Evolutionary conservation across 1,140 invertebrate species (phyloP).

Genomic region (Thaumatotibia leucotreta): DNA sequence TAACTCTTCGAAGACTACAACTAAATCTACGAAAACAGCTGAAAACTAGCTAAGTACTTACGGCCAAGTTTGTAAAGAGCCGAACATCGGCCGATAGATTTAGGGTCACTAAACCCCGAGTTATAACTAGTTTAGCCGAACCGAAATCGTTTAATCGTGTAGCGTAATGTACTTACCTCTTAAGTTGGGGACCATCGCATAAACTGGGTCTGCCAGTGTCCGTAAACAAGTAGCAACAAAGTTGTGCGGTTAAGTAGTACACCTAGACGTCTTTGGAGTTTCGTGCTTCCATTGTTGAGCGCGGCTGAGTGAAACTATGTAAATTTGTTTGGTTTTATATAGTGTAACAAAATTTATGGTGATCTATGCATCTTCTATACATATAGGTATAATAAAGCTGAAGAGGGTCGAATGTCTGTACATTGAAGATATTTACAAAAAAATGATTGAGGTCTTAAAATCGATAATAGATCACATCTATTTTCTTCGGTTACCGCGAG

Average conservation of each 20-base stretch:
- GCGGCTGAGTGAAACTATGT: constrained; percentile 23
- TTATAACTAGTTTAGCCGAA: constrained; percentile 11
- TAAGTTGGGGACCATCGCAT: constrained; percentile 39
- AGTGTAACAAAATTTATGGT: no score
- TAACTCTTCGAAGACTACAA: background rate
- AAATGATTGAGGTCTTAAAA: no score
- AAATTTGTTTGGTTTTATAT: background rate
- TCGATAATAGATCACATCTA: no score
- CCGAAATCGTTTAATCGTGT: constrained; percentile 28
- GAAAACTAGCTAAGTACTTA: constrained; percentile 9
- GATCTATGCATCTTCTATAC: no score
- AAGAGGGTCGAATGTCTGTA: no score
- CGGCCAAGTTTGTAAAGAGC: background rate
- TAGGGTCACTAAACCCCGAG: constrained; percentile 8
- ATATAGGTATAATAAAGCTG: no score
- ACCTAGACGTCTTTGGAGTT: constrained; percentile 35
- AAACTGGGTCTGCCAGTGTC: constrained; percentile 40
- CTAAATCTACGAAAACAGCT: constrained; percentile 16
- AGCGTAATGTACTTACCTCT: constrained; percentile 25
- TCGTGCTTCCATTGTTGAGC: constrained; percentile 37
- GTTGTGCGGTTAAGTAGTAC: constrained; percentile 42
- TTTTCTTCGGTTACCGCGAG: no score
- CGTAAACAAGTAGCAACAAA: constrained; percentile 50
- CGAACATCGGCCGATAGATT: constrained; percentile 2
- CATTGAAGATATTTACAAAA: no score